Conservation (phyloP, 2,888 invertebrate species). For the Gortyna flavago region DNA sequence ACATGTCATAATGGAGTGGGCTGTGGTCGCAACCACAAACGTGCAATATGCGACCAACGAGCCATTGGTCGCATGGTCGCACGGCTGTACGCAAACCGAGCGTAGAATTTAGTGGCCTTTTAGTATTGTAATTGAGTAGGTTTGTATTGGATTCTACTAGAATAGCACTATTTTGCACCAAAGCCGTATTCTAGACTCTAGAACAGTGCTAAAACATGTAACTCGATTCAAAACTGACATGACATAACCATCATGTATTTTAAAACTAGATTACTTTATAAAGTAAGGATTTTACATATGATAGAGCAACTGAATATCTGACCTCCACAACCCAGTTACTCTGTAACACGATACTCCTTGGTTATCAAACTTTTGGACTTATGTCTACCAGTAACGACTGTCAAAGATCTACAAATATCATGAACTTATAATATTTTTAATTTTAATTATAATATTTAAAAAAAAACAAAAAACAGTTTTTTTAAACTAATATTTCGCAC, state of each 20-base stretch:
- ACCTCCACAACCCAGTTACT: no score
- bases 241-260: background rate
- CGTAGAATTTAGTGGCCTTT: conserved; percentile 46
- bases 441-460: no score
- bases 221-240: background rate
- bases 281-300: background rate
- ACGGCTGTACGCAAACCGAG: conserved; percentile 17
- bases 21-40: conserved; percentile 51
- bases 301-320: background rate
- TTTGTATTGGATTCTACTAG: background rate
- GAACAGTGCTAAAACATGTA: background rate
- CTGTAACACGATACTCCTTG: background rate
- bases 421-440: no score
- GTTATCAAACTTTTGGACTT: background rate
- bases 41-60: conserved; percentile 30
- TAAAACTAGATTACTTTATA: background rate
- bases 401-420: background rate
- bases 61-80: conserved; percentile 18
- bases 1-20: conserved; percentile 54
- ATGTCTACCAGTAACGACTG: background rate
- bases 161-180: background rate
- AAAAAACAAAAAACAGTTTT: no score
- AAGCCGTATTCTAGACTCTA: background rate
- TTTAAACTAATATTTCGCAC: no score
- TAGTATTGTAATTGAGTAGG: conserved; percentile 20